Base-by-base conservation (phyloP, 2,888 invertebrate genomes). In the Stictocephala bisonia region DNA sequence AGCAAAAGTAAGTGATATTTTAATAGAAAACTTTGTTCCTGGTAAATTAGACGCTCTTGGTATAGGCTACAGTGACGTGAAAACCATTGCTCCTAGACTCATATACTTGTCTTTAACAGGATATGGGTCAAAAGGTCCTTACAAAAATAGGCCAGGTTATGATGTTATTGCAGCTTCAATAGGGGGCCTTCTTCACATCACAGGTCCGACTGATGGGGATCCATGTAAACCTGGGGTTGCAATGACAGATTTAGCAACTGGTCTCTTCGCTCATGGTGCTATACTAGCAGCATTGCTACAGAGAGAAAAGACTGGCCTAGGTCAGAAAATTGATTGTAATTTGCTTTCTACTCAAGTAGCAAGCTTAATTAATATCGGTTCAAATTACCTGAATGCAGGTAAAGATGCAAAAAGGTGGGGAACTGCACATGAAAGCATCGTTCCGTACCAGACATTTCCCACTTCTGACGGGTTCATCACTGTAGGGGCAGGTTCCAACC, bases 91-190 rank as follows among this genome's bases (percentile, higher is more conserved):
- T 50, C 95, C 96, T 0, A 87, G 88, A 69, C 86, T 99, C 18
- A 90, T 99, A 76, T 99, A 97, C 83, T 97, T 97, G 84, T 96
- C 97, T 0, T 88, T 99, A 66, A 95, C 95, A 66, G 98, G 98
- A 0, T 99, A 94, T 83, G 99, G 99, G 0, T 86, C 90, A 0
- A 86, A 87, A 26, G 98, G 99, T 0, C 97, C 96, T 0, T 97
- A 97, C 84, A 86, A 88, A 2, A 87, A 88, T 22, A 90, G 92
- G 79, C 95, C 96, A n/a, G 99, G 99, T 78, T 98, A 97, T 84
- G 99, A 99, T 85, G 95, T 96, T 0, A 95, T 99, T 78, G 97
- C 96, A 0, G 92, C 96, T 13, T 97, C 97, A 0, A 87, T 96
- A 79, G 97, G 96, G 2, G 98, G 99, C 0, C 85, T 98, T 0